phyloP scores from a whole-genome alignment of 2,888 invertebrate genomes.

The Petrolisthes cinctipes region DNA sequence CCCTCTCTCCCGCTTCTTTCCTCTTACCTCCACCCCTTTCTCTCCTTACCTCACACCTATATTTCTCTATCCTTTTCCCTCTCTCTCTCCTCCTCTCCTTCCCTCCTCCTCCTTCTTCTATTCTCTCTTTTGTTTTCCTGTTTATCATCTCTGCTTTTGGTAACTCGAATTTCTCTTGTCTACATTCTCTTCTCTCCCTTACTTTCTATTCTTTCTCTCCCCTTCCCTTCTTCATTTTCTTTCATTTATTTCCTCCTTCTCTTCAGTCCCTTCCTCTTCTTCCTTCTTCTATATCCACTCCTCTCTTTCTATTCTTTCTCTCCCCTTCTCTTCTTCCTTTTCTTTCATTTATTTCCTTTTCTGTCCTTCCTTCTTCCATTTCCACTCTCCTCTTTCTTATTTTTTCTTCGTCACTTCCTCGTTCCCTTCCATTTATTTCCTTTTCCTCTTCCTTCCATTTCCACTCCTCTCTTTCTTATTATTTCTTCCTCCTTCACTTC shows the following conservation, averaged over 20 bases:
- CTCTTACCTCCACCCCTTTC: no score
- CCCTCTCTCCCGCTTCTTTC: no score
- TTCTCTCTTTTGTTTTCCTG: neutral
- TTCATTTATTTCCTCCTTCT: neutral
- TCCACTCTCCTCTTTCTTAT: neutral
- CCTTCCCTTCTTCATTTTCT: neutral
- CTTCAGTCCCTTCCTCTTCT: neutral
- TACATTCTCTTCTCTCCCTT: conserved; percentile 25
- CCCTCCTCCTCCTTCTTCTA: neutral
- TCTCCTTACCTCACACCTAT: no score
- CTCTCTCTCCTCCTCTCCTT: neutral
- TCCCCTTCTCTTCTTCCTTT: neutral
- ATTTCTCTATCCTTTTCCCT: no score
- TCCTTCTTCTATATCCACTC: neutral
- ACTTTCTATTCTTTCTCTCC: conserved; percentile 10
- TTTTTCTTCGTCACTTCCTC: neutral
- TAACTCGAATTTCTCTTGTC: conserved; percentile 22
- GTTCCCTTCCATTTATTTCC: neutral
- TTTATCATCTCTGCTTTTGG: neutral
- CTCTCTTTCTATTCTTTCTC: neutral
- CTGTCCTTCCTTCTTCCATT: neutral
- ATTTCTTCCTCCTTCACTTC: no score
- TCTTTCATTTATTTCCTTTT: neutral
- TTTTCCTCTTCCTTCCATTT: neutral
- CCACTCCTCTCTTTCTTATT: neutral